phyloP scores from a whole-genome alignment of 2,888 invertebrate genomes.

The Mythimna loreyi region DNA sequence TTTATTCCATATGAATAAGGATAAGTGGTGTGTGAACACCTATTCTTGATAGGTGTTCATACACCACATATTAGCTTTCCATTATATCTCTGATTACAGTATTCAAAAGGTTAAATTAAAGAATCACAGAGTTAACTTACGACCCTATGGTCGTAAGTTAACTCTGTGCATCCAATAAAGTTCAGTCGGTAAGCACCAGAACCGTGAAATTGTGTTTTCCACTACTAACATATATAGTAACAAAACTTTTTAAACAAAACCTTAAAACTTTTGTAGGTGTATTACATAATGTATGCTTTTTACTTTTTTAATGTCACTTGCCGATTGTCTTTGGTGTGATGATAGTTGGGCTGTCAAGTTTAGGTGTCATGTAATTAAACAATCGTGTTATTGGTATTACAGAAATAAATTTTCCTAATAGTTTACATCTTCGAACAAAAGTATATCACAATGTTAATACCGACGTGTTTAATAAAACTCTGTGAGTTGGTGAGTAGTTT shows the following conservation, averaged over 20 bases:
- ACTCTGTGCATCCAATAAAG: neutral
- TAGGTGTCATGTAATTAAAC: constrained; percentile 69
- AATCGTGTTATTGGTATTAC: constrained; percentile 61
- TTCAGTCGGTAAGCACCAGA: too few relatives aligned
- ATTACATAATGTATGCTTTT: neutral
- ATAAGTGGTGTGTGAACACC: too few relatives aligned
- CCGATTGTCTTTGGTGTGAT: constrained; percentile 10
- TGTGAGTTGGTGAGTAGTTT: constrained; percentile 82
- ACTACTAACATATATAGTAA: too few relatives aligned
- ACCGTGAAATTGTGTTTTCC: too few relatives aligned
- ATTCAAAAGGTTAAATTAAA: too few relatives aligned
- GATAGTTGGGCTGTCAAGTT: constrained; percentile 63
- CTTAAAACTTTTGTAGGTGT: constrained; percentile 12
- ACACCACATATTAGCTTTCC: too few relatives aligned
- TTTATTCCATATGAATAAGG: too few relatives aligned
- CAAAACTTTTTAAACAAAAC: neutral
- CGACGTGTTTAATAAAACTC: constrained; percentile 86
- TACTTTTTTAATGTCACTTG: constrained; percentile 24
- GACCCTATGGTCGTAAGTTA: neutral
- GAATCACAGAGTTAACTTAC: neutral
- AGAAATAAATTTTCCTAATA: constrained; percentile 60
- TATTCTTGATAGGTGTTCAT: too few relatives aligned
- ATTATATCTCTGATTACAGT: too few relatives aligned
- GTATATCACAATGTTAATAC: constrained; percentile 82
- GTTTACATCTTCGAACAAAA: constrained; percentile 62